Conservation (phyloP, 2,888 invertebrate species). For the Synanthedon andrenaeformis region DNA sequence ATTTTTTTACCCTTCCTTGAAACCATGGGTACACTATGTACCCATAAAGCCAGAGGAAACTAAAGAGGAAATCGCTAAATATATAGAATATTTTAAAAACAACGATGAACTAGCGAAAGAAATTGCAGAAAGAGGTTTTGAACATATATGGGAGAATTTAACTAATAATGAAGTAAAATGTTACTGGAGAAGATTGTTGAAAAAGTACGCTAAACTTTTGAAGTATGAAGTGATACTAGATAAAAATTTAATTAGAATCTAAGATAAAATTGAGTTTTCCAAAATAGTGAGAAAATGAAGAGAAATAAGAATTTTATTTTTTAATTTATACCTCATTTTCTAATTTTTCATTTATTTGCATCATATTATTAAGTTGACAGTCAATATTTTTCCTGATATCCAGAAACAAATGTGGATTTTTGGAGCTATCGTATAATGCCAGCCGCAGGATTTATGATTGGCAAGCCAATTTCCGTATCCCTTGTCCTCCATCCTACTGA, state of each 20-base stretch:
- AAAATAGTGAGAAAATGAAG: too few species aligned
- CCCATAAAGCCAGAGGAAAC: slow-evolving; percentile 78
- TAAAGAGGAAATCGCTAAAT: slow-evolving; percentile 76
- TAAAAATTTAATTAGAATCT: slow-evolving; percentile 67
- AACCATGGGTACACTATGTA: slow-evolving; percentile 96
- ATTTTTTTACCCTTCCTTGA: slow-evolving; percentile 91
- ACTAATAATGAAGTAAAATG: slow-evolving; percentile 84
- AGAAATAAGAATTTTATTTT: too few species aligned
- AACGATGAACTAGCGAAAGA: slow-evolving; percentile 80
- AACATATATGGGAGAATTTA: slow-evolving; percentile 87
- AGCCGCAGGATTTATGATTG: too few species aligned
- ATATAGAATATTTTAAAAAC: slow-evolving; percentile 80
- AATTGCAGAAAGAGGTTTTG: slow-evolving; percentile 86
- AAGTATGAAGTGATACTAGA: slow-evolving; percentile 75
- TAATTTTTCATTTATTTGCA: not conserved
- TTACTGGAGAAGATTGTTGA: slow-evolving; percentile 87
- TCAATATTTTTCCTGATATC: too few species aligned
- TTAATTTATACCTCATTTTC: too few species aligned
- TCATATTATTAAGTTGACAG: too few species aligned
- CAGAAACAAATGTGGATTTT: too few species aligned
- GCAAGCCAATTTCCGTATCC: too few species aligned
- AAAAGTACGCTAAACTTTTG: slow-evolving; percentile 79
- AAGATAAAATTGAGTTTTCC: slow-evolving; percentile 4
- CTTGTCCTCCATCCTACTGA: too few species aligned
- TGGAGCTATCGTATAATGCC: too few species aligned